These are phyloP conservation scores for Thripadectes ignobilis DNA, from an alignment of 2,797 vertebrate genomes.

Conservation along the genomic window DNA sequence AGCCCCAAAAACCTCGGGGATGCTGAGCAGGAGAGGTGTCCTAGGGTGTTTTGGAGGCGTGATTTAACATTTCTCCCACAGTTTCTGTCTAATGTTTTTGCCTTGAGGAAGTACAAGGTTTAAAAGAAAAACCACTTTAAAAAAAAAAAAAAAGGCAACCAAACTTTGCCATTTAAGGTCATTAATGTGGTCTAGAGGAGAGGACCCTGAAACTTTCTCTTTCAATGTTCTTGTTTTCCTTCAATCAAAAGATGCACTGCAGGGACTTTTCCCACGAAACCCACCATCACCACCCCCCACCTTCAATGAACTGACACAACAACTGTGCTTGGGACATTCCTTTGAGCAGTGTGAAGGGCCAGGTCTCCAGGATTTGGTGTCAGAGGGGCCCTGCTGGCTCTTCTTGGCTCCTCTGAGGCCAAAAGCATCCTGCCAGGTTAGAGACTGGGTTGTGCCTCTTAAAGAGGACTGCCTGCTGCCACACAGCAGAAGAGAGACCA, in stretches of 20 bases:
- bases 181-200: neutral
- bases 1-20: neutral
- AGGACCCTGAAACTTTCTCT: neutral
- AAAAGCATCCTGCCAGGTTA: neutral
- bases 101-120: neutral
- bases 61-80: neutral
- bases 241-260: neutral
- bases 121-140: neutral
- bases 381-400: neutral
- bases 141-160: no score
- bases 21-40: neutral
- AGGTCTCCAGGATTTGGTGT: neutral
- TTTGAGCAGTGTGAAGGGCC: neutral
- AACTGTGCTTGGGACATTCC: neutral
- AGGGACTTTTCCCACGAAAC: neutral
- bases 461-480: neutral
- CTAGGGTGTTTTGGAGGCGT: neutral
- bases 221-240: neutral
- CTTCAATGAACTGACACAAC: neutral
- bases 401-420: neutral
- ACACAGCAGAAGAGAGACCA: neutral
- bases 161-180: neutral
- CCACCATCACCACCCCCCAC: neutral
- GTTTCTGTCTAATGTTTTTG: neutral
- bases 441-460: neutral